Evolutionary conservation across 2,797 vertebrate genomes (phyloP).

Genomic region (Liparis tanakae): DNA sequence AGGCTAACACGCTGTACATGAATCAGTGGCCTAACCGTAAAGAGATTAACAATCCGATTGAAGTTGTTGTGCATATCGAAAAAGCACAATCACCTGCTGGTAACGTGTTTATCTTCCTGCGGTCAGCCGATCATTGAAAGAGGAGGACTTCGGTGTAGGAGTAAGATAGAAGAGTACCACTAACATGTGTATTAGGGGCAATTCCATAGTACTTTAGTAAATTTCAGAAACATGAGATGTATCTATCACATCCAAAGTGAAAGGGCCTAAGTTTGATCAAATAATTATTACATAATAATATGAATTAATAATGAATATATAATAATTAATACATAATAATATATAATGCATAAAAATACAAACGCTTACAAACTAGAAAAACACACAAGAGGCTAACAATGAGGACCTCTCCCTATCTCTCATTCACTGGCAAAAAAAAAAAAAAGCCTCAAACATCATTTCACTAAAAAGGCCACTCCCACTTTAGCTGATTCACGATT

Average conservation of each 20-base stretch:
- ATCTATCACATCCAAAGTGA: conserved; percentile 10
- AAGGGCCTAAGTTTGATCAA: background rate
- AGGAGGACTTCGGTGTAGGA: conserved; percentile 80
- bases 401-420: conserved; percentile 10
- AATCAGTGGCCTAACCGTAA: conserved; percentile 43
- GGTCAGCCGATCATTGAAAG: conserved; percentile 50
- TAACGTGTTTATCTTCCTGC: conserved; percentile 41
- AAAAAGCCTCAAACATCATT: conserved; percentile 18
- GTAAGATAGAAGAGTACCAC: conserved; percentile 80
- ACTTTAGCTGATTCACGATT: background rate
- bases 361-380: conserved; percentile 4
- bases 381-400: background rate
- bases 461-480: conserved; percentile 1
- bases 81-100: conserved; percentile 41
- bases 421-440: conserved; percentile 10
- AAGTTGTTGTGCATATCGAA: conserved; percentile 52
- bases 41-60: conserved; percentile 41
- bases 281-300: background rate
- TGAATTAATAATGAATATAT: too few relatives aligned
- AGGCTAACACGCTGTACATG: background rate
- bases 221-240: conserved; percentile 25
- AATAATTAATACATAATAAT: too few relatives aligned
- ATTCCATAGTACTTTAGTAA: conserved; percentile 58
- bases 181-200: conserved; percentile 78
- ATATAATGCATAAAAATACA: background rate